Evolutionary conservation across 2,888 invertebrate genomes (phyloP).

Genomic region (Rugalucina vietnamica): DNA sequence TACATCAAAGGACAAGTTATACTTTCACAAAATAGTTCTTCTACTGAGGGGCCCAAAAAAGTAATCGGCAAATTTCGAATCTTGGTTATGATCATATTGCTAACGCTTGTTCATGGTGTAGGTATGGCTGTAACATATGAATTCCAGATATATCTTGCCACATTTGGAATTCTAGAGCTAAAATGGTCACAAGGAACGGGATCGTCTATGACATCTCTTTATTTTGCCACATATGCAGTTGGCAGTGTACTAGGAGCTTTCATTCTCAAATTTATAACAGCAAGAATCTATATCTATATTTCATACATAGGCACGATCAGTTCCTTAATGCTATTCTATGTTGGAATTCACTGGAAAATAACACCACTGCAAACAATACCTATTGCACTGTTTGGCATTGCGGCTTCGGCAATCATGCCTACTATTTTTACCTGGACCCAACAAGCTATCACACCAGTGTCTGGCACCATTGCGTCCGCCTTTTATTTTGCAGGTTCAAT

Average conservation of each 20-base stretch:
- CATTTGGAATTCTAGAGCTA: conserved; percentile 37
- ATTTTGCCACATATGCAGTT: conserved; percentile 39
- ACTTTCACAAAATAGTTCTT: background rate
- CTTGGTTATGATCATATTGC: conserved; percentile 19
- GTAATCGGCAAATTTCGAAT: background rate
- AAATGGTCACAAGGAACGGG: conserved; percentile 36
- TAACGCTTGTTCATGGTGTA: conserved; percentile 25
- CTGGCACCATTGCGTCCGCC: conserved; percentile 55
- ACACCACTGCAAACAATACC: conserved; percentile 51
- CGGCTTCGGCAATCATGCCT: conserved; percentile 60
- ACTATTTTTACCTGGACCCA: conserved; percentile 65
- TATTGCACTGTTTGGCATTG: conserved; percentile 47
- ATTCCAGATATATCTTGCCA: conserved; percentile 47
- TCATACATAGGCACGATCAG: conserved; percentile 28
- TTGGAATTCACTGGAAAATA: conserved; percentile 41
- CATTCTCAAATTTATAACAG: conserved; percentile 39
- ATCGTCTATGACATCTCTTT: conserved; percentile 30
- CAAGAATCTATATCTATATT: conserved; percentile 44
- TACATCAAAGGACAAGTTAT: background rate
- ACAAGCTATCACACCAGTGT: conserved; percentile 55
- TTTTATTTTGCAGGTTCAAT: conserved; percentile 54
- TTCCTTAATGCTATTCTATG: conserved; percentile 34
- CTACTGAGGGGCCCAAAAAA: background rate
- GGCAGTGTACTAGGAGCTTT: conserved; percentile 47
- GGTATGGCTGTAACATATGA: conserved; percentile 40